Base-by-base conservation (phyloP, 2,797 vertebrate genomes). In the Ctenopoma kingsleyae region DNA sequence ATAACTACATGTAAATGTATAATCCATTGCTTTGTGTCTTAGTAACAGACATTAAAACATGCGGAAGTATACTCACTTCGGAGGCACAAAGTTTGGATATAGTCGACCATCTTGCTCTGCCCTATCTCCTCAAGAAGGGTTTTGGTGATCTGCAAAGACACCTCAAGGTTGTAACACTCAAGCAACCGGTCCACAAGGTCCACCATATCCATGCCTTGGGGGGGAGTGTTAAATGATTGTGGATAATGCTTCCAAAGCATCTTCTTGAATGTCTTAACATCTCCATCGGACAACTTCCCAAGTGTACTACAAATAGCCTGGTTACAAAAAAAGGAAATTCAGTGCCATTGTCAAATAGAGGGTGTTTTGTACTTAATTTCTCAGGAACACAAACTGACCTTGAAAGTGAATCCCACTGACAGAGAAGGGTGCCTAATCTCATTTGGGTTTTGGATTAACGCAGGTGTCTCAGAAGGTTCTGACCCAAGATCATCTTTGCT, bases 151-250 rank as follows among this genome's bases (percentile, higher is more conserved):
- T 88, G 86, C 73, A 94, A 52, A 32, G 91, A 87, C 0, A 60
- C 48, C 57, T 86, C 79, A 23, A 90, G 79, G 53, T 40, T 57
- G 71, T 85, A 90, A 55, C 71, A 52, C 86, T 93, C 92, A 0
- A 94, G 78, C 73, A 94, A 56, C 38, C 80, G 80, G 73, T 94
- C 93, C 52, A 92, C 93, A 3, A 94, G 30, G 62, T 89, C 80
- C 78, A 94, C 36, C n/a, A 89, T 10, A 53, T 95, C 93, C 76
- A 83, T 54, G 62, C 19, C 32, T 41, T 90, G 78, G 2, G 84
- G 74, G 25, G 84, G 53, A 32, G 69, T 72, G 64, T 19, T 83
- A 71, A 93, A 93, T 2, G 54, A 55, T 57, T 90, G 79, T 0
- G 89, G 92, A 82, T 90, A 93, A 46, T 47, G 64, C 30, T 77